phyloP scores from a whole-genome alignment of 2,888 invertebrate species.

The Anoncus sp. region DNA sequence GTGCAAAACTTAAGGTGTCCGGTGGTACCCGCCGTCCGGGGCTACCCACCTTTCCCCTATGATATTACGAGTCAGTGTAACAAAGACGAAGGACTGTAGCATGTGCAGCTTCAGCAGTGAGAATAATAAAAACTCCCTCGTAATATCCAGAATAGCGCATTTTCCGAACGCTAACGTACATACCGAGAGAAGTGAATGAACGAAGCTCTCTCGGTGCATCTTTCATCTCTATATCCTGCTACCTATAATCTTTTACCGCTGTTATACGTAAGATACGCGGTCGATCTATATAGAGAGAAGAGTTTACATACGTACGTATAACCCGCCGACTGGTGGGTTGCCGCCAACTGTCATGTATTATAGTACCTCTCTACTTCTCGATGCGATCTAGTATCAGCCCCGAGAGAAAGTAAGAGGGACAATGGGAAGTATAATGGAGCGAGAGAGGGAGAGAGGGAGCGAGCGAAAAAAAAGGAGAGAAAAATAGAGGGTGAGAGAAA shows the following conservation, averaged over 20 bases:
- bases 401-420: conserved; percentile 33
- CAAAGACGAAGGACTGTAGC: background rate
- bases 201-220: conserved; percentile 26
- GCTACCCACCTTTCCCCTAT: too few relatives aligned
- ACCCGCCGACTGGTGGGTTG: conserved; percentile 20
- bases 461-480: background rate
- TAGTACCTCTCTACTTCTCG: conserved; percentile 29
- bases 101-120: background rate
- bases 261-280: conserved; percentile 30
- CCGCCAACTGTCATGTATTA: conserved; percentile 42
- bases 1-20: too few relatives aligned
- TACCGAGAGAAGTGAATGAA: background rate
- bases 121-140: background rate
- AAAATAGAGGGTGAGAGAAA: conserved; percentile 33
- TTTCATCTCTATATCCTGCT: conserved; percentile 33
- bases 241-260: conserved; percentile 42
- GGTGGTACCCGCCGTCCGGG: too few relatives aligned
- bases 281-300: conserved; percentile 5
- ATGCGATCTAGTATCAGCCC: conserved; percentile 44
- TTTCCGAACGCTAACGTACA: background rate
- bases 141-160: background rate
- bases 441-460: conserved; percentile 29
- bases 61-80: background rate
- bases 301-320: conserved; percentile 28
- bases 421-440: conserved; percentile 32